Evolutionary conservation across 2,797 vertebrate species (phyloP), one percentile per base, ranked within the genome.

Genomic region (Spea hammondii): DNA sequence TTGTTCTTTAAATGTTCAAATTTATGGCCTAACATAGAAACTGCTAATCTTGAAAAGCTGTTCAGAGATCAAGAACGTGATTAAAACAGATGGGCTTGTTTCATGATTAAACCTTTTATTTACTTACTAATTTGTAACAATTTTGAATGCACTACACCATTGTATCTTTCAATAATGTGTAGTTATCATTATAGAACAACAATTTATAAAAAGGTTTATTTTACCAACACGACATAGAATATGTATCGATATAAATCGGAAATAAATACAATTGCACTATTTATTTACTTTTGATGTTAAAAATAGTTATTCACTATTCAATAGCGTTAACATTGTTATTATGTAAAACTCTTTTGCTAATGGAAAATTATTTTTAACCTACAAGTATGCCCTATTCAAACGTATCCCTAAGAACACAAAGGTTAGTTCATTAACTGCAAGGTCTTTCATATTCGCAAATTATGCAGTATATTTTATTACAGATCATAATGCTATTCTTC

Each of bases 381-480:
- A 84, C 88, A 85, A 82, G 17, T 83, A 67, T 53, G 83, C 10
- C 4, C 77, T 88, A 82, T 85, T 80, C 88, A 84, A 84, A 87
- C 84, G 51, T 4, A 45, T 79, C 69, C 65, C 57, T 46, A 71
- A 80, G 49, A 85, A 88, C 85, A 82, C 85, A 85, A 86, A 87
- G 82, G 70, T 86, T 62, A 84, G 44, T 83, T 88, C 11, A 85
- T 88, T 86, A 88, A 62, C 44, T 74, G 4, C 1, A 78, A 44
- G 9, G 73, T 79, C 79, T 84, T 6, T 46, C 67, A 55, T 47
- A 59, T 78, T 80, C 74, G 80, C 64, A 69, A 59, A 50, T 57
- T 77, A 54, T 64, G 85, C 74, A 80, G 70, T 85, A 78, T 85
- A 79, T 79, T 80, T 77, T 69, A 79, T 86, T 84, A 72, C 81